Evolutionary conservation across 2,113 vertebrate genomes (phyloP).

Genomic region (Microtus oregoni): DNA sequence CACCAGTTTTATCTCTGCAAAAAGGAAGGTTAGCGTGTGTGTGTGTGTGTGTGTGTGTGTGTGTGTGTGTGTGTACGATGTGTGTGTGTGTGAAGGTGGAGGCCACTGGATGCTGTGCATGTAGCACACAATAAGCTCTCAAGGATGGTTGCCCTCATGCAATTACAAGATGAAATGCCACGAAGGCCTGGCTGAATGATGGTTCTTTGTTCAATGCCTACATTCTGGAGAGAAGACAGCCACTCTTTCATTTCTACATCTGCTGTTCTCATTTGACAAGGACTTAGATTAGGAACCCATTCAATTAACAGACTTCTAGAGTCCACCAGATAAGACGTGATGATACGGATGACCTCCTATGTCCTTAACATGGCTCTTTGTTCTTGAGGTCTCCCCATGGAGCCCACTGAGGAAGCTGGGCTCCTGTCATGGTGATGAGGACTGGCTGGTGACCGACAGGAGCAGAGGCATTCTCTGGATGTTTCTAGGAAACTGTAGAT

Average conservation of each 20-base stretch:
- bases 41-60: no score
- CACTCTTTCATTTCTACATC: accelerated
- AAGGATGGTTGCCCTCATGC: accelerated
- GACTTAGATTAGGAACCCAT: accelerated
- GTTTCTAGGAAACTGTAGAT: not conserved
- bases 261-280: not conserved
- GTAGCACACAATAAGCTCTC: accelerated
- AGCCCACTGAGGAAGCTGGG: accelerated
- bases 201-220: accelerated
- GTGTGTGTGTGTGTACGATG: no score
- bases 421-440: accelerated
- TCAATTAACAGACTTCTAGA: accelerated
- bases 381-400: not conserved
- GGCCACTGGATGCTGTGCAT: accelerated
- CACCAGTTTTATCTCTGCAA: not conserved
- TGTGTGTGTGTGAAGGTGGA: not conserved
- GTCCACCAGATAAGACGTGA: accelerated
- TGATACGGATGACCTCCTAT: accelerated
- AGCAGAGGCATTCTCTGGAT: not conserved
- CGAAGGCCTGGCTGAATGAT: accelerated
- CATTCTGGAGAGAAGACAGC: not conserved
- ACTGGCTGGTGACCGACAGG: not conserved
- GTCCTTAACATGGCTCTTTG: accelerated
- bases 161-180: accelerated
- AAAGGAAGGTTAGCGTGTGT: no score